Conservation (phyloP, 1,140 invertebrate species). For the Drosophila insularis region DNA sequence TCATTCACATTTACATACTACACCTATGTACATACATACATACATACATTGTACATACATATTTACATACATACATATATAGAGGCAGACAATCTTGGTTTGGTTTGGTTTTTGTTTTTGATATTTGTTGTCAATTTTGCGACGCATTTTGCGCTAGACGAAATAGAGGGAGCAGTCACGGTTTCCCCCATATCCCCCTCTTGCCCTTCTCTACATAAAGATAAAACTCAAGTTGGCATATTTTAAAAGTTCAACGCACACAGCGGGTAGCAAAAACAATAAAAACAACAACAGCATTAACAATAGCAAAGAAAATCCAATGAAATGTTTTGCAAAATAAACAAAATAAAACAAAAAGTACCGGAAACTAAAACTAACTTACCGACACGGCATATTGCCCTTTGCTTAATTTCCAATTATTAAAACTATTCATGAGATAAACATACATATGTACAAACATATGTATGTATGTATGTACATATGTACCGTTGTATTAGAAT, state of each 20-base stretch:
- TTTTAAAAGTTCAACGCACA: constrained; percentile 72
- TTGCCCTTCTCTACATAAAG: not conserved
- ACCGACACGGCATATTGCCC: not conserved
- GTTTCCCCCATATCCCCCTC: not conserved
- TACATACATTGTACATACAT: not conserved
- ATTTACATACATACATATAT: constrained; percentile 24
- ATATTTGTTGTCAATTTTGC: constrained; percentile 51
- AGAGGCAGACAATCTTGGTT: constrained; percentile 18
- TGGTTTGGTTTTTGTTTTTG: constrained; percentile 1
- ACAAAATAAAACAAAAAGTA: constrained; percentile 16
- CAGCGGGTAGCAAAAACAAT: not conserved
- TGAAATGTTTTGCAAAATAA: constrained; percentile 13
- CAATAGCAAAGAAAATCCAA: not conserved
- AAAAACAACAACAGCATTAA: constrained; percentile 4
- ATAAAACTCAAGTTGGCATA: constrained; percentile 42
- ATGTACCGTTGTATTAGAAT: too few relatives aligned
- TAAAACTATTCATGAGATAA: too few relatives aligned
- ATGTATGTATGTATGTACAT: not conserved
- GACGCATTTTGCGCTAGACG: constrained; percentile 75
- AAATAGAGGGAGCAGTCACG: constrained; percentile 34
- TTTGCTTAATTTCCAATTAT: not conserved
- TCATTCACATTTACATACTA: constrained; percentile 49
- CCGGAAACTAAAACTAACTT: not conserved
- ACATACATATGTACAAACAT: not conserved
- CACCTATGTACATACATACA: constrained; percentile 11